Evolutionary conservation across 2,888 invertebrate species (phyloP).

Genomic region (Conistra vaccinii): DNA sequence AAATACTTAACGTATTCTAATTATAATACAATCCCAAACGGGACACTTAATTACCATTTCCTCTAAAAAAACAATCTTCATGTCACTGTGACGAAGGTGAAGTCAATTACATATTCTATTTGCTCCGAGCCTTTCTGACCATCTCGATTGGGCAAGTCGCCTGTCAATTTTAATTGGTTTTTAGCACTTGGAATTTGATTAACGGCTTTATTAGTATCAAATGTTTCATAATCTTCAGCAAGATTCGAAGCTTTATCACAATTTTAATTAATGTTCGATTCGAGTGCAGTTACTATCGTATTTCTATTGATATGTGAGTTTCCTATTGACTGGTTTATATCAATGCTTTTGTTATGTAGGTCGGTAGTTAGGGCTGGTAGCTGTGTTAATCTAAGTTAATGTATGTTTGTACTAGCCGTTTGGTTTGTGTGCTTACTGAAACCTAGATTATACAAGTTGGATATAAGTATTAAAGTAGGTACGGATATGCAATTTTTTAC

Average conservation of each 20-base stretch:
- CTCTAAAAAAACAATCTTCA: constrained; percentile 73
- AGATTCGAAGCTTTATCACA: constrained; percentile 64
- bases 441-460: neutral
- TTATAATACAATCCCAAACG: constrained; percentile 56
- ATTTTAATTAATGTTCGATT: constrained; percentile 80
- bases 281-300: constrained; percentile 74
- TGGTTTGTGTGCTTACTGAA: constrained; percentile 1
- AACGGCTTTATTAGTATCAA: constrained; percentile 65
- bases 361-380: constrained; percentile 66
- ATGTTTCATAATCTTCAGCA: constrained; percentile 59
- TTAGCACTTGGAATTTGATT: constrained; percentile 75
- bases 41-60: constrained; percentile 69
- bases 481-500: too few species aligned
- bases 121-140: constrained; percentile 75
- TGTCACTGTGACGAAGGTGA: constrained; percentile 78
- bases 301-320: constrained; percentile 71
- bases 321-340: constrained; percentile 72
- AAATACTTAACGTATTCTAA: constrained; percentile 56
- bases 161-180: constrained; percentile 84
- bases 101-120: constrained; percentile 80
- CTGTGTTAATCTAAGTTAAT: constrained; percentile 8
- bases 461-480: neutral
- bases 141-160: constrained; percentile 77
- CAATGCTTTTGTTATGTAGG: constrained; percentile 79
- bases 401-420: constrained; percentile 12